These are phyloP conservation scores for Meteorus sp. DNA, from an alignment of 1,140 invertebrate genomes.

Conservation along the genomic window DNA sequence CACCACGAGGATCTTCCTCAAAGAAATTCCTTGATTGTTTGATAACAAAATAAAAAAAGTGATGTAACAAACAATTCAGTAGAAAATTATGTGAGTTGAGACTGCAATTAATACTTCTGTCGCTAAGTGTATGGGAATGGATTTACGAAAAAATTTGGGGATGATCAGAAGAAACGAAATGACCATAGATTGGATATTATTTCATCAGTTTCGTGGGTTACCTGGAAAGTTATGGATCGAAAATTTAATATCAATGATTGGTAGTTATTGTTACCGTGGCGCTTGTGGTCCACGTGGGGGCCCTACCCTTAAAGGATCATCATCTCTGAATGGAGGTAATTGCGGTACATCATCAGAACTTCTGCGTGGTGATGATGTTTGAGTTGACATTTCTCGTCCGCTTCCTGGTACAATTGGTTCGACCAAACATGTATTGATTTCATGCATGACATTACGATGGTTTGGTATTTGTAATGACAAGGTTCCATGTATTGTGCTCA, in stretches of 20 bases:
- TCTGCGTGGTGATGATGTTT: conserved; percentile 37
- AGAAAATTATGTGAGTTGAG: no score
- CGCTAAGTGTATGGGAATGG: neutral
- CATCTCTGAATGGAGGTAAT: conserved; percentile 10
- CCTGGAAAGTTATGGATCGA: conserved; percentile 7
- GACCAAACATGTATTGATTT: conserved; percentile 56
- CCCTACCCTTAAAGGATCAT: conserved; percentile 40
- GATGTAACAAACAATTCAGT: no score
- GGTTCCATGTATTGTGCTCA: conserved; percentile 49
- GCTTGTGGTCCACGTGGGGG: conserved; percentile 3
- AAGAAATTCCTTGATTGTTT: conserved; percentile 9
- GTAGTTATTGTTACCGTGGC: conserved; percentile 19
- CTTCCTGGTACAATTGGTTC: conserved; percentile 43
- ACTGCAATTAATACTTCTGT: no score
- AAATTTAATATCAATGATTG: neutral
- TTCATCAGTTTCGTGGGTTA: conserved; percentile 7
- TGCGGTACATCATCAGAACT: neutral
- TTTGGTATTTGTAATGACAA: conserved; percentile 54
- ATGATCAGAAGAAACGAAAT: neutral
- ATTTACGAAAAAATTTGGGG: no score
- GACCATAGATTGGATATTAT: conserved; percentile 1
- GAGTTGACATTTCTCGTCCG: conserved; percentile 37
- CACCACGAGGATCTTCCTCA: conserved; percentile 52
- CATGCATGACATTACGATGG: conserved; percentile 49
- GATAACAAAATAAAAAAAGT: conserved; percentile 1